Base-by-base conservation (phyloP, 2,888 invertebrate species). In the Acronicta leporina region DNA sequence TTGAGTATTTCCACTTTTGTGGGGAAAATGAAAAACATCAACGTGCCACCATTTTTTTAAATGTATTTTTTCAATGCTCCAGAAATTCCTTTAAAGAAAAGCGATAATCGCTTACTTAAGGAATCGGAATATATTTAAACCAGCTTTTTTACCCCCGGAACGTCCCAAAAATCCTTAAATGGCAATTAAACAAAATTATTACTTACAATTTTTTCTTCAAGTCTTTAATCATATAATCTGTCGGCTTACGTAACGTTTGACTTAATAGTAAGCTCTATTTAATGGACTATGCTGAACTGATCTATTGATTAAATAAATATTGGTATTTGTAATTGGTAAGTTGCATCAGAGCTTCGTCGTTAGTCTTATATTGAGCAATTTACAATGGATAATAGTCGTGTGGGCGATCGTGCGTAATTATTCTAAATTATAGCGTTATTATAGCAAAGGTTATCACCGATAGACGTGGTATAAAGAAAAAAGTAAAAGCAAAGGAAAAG, bases 351-450 rank as follows among this genome's bases (percentile, higher is more conserved):
- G 10, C 14, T 20, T 11, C 46, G 43, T 61, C 56, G 57, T 70
- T 71, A 63, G 38, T 59, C 43, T 51, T n/a, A 55, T 51, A 54
- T 77, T 74, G 55, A 60, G 75, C 75, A 75, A 77, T 60, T 63
- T 41, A 57, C 45, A 62, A 55, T 54, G 49, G 46, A 38, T 74
- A 61, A 70, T 69, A 35, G 42, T 43, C 15, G 25, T n/a, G 46
- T 59, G 48, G 61, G 57, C 44, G 67, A 56, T 60, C 63, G 35
- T 67, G 65, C 56, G 67, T 73, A 54, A 77, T 77, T 74, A 75
- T 55, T 53, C 57, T 47, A 58, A 63, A 45, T 38, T 59, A 65
- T 40, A 47, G 46, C 7, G 35, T 27, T 20, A 27, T 52, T 54
- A 54, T 53, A 35, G 7, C 50, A 42, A 74, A 77, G 77, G 74